phyloP scores from a whole-genome alignment of 2,113 vertebrate species.

The Dendrocopos noguchii region DNA sequence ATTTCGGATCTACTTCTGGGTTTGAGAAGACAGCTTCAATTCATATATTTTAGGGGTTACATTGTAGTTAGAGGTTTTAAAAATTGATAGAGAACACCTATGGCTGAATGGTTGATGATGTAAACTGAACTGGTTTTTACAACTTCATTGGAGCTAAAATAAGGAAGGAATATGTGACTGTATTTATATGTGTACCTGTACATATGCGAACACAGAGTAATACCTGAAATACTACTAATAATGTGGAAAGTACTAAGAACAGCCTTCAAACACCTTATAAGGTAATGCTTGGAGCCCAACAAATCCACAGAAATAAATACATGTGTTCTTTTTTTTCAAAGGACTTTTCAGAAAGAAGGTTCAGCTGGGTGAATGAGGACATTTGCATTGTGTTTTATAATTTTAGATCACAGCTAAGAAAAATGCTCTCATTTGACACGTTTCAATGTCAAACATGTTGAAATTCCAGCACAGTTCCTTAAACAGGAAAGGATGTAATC shows the following conservation, averaged over 20 bases:
- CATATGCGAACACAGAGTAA: not conserved
- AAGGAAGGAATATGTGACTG: not conserved
- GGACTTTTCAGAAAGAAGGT: not conserved
- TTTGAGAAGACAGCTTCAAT: not conserved
- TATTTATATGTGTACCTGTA: accelerated
- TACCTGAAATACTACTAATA: not conserved
- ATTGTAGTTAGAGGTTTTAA: not conserved
- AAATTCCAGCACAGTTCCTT: not conserved
- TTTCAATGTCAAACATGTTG: not conserved
- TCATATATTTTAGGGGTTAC: not conserved
- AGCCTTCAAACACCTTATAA: not conserved
- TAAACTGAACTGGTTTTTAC: not conserved
- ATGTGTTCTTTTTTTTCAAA: not conserved
- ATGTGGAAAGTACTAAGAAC: not conserved
- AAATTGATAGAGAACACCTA: not conserved
- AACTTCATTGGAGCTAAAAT: not conserved
- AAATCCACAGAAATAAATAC: not conserved
- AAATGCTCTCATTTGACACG: not conserved
- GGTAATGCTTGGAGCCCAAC: not conserved
- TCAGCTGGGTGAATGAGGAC: not conserved
- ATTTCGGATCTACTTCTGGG: not conserved
- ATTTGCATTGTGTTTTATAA: not conserved
- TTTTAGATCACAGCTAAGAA: not conserved
- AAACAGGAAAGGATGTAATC: not conserved
- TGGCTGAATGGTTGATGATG: not conserved